Conservation (phyloP, 2,797 vertebrate genomes). For the Crenichthys baileyi region DNA sequence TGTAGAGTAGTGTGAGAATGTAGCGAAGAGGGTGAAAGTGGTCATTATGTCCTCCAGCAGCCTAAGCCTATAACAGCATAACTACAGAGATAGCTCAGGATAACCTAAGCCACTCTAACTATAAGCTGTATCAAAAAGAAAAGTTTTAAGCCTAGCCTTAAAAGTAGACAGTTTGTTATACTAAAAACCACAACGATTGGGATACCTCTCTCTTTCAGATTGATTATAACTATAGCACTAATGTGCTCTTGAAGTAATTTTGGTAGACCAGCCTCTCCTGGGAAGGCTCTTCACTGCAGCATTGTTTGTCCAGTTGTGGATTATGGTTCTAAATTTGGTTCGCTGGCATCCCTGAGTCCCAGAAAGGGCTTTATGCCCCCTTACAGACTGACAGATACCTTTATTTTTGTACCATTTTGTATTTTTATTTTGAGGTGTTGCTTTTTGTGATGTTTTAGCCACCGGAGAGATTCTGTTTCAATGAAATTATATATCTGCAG, state of each 20-base stretch:
- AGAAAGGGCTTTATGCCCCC: background rate
- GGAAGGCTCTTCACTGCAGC: background rate
- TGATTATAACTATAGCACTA: no score
- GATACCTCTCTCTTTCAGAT: no score
- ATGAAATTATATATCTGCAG: background rate
- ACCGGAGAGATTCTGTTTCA: background rate
- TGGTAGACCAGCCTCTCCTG: background rate
- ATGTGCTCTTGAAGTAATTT: background rate
- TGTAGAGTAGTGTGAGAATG: no score
- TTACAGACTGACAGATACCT: background rate
- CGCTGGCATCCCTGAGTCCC: background rate
- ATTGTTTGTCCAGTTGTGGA: background rate
- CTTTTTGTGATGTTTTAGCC: background rate
- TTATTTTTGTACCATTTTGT: background rate
- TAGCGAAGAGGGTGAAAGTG: no score
- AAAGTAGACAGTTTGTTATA: no score
- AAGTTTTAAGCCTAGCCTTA: no score
- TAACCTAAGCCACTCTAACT: no score
- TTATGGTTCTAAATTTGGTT: background rate
- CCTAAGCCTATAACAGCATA: no score
- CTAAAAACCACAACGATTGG: no score
- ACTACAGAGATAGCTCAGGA: no score
- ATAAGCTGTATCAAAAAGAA: no score
- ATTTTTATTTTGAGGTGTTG: background rate
- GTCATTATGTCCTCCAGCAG: no score